Evolutionary conservation across 2,797 vertebrate species (phyloP), one percentile per base, ranked within the genome.

Genomic region (Myotis myotis): DNA sequence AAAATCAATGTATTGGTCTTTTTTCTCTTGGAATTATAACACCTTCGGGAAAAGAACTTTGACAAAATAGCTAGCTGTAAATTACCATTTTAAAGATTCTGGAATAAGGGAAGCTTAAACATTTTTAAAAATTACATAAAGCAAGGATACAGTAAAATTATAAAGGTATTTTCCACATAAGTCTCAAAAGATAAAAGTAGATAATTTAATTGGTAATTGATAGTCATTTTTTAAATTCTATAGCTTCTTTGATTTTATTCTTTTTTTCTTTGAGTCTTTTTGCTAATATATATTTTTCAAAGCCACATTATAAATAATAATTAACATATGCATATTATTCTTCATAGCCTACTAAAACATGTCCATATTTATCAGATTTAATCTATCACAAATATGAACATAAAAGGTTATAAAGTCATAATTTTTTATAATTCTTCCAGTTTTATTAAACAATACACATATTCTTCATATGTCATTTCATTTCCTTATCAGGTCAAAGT

Each of bases 241-340:
- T 38, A 38, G 53, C 53, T 79, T 80, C 33, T 93, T 95, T 80
- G 11, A 53, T 75, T 80, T 86, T 74, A 44, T 66, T 71, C 30
- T 84, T 91, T 89, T 44, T 23, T 19, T 60, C 36, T 36, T 66
- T 96, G 75, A 81, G 11, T 15, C 23, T 78, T 84, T 25, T 95
- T 96, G 74, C 51, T 74, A 94, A 90, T 57, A 66, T 70, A 11
- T 85, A 8, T 44, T 53, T 95, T 87, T 80, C 11, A 92, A 92
- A 95, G 47, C 30, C 19, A 36, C 23, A 28, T 81, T 93, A 75
- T 66, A 96, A 95, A 80, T 94, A 74, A 36, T 79, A 57, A 76
- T 79, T 87, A 95, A 38, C 23, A 25, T 47, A 72, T 72, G 3
- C 64, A 55, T 4, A 33, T 85, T 25, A 2, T 83, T 57, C 70